Percentiles rank a stretch among this genome's conserved stretches.
Evolutionary conservation across 2,113 vertebrate species (phyloP).

Genomic region (Lamprologus speciosus): DNA sequence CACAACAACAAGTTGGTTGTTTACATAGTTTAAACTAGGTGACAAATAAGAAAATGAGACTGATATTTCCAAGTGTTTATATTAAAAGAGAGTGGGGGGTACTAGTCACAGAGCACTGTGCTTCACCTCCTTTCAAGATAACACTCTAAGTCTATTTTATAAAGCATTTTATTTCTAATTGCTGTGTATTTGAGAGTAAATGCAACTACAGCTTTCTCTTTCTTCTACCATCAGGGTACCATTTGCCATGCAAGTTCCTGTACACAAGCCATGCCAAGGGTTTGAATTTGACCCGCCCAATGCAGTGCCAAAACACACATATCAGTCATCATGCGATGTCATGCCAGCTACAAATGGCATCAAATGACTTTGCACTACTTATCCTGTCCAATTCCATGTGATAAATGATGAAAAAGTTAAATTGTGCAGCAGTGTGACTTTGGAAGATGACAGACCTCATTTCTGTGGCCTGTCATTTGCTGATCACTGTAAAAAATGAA

Average conservation of each 20-base stretch:
- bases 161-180: neutral
- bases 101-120: neutral
- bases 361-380: constrained; percentile 6
- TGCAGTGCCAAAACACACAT: constrained; percentile 24
- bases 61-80: neutral
- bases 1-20: neutral
- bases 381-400: neutral
- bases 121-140: neutral
- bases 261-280: constrained; percentile 15
- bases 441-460: neutral
- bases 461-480: neutral
- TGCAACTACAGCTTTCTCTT: neutral
- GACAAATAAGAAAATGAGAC: neutral
- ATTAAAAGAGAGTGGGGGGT: neutral
- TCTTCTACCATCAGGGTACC: neutral
- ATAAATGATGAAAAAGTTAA: neutral
- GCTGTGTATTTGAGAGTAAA: neutral
- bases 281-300: constrained; percentile 29
- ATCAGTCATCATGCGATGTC: constrained; percentile 22
- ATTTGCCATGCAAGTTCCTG: neutral
- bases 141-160: neutral
- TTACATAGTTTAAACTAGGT: neutral
- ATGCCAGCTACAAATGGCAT: constrained; percentile 15
- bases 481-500: neutral
- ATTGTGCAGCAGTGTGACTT: neutral